These are phyloP conservation scores for Xanthorhoe spadicearia DNA, from an alignment of 2,888 invertebrate genomes.

Conservation along the genomic window DNA sequence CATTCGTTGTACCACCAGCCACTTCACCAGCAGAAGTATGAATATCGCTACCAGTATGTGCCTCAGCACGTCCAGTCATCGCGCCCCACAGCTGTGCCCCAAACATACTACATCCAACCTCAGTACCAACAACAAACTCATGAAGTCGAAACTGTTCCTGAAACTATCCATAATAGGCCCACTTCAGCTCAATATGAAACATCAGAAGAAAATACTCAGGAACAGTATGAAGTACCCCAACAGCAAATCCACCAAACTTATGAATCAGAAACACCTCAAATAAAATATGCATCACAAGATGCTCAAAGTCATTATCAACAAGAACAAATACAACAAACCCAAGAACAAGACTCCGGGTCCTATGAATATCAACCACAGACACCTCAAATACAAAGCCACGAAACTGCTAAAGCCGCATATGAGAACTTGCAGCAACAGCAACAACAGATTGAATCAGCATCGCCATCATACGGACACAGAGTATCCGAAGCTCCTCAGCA, in stretches of 20 bases:
- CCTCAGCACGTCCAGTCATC: constrained; percentile 49
- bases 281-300: constrained; percentile 55
- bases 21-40: constrained; percentile 64
- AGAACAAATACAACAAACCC: constrained; percentile 22
- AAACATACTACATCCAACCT: constrained; percentile 63
- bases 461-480: constrained; percentile 45
- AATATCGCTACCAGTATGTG: constrained; percentile 69
- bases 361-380: constrained; percentile 34
- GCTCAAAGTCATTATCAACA: constrained; percentile 29
- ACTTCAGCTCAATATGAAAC: constrained; percentile 55
- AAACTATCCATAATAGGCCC: constrained; percentile 46
- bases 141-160: constrained; percentile 44
- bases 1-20: constrained; percentile 67
- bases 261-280: constrained; percentile 49
- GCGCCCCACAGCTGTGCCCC: constrained; percentile 51
- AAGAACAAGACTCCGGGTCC: constrained; percentile 29
- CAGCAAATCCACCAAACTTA: constrained; percentile 23
- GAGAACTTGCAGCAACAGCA: constrained; percentile 38
- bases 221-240: constrained; percentile 30
- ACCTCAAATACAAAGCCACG: constrained; percentile 45
- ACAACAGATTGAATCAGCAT: constrained; percentile 40
- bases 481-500: constrained; percentile 46
- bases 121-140: constrained; percentile 63
- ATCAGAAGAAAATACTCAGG: constrained; percentile 46
- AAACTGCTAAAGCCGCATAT: constrained; percentile 46